A percentile compares a stretch with the other conserved stretches of the same genome.
Conservation (phyloP, 2,113 vertebrate genomes). For the Petrocephalus zakoni region DNA sequence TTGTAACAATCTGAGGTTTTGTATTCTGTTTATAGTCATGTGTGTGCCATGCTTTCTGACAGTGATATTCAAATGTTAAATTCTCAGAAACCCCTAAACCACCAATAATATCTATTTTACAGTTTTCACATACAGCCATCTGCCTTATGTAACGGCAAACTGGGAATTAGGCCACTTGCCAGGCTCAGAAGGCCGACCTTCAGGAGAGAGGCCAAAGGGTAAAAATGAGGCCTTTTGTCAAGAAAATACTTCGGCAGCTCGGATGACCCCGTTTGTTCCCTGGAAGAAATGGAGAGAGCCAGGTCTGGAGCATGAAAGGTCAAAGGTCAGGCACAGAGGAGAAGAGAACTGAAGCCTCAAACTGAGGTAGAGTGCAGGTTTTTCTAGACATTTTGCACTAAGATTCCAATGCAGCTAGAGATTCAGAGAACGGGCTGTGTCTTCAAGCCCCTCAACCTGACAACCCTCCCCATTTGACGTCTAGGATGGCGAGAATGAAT, state of each 20-base stretch:
- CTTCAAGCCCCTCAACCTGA: not conserved
- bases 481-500: not conserved
- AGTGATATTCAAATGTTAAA: not conserved
- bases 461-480: not conserved
- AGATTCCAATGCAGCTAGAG: not conserved
- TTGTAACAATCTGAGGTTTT: not conserved
- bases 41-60: not conserved
- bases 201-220: constrained; percentile 17
- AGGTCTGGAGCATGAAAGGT: not conserved
- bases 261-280: not conserved
- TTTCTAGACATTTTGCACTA: not conserved
- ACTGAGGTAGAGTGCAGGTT: not conserved
- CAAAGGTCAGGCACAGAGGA: not conserved
- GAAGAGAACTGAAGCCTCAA: not conserved
- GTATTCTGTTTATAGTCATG: not conserved
- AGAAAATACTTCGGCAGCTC: not conserved
- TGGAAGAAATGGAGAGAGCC: not conserved
- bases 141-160: not conserved
- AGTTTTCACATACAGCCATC: not conserved
- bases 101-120: not conserved
- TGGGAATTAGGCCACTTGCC: not conserved
- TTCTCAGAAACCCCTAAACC: not conserved
- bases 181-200: not conserved
- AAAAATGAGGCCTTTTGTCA: not conserved
- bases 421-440: not conserved